A percentile compares a stretch with the other conserved stretches of the same genome.
Conservation (phyloP, 1,140 invertebrate genomes). For the Musca vetustissima region DNA sequence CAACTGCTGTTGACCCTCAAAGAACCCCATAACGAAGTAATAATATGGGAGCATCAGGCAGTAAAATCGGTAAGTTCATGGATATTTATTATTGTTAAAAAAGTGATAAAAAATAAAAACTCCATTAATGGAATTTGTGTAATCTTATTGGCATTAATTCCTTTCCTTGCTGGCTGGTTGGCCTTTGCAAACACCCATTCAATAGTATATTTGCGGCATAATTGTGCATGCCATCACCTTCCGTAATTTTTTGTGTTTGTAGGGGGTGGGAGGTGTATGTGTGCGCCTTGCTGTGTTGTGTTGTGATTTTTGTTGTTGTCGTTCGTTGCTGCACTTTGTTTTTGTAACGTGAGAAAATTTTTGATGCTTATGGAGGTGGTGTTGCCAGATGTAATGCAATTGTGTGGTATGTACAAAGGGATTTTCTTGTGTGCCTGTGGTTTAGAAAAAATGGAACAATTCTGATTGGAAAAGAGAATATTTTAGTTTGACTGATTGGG, state of each 20-base stretch:
- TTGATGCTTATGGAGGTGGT: not conserved
- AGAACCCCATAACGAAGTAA: not conserved
- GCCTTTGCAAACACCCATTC: not conserved
- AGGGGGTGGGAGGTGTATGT: not conserved
- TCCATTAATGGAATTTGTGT: too few species aligned
- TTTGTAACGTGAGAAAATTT: conserved; percentile 18
- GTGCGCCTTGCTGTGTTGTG: too few species aligned
- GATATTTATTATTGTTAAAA: too few species aligned
- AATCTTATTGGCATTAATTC: too few species aligned
- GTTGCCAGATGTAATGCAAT: not conserved
- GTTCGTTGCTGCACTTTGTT: conserved; percentile 42
- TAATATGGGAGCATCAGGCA: conserved; percentile 29
- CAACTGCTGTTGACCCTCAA: not conserved
- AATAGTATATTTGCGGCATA: conserved; percentile 11
- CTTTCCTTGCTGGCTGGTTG: too few species aligned
- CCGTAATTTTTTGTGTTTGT: not conserved
- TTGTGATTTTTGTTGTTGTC: conserved; percentile 39
- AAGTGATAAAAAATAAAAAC: too few species aligned
- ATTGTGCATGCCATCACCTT: conserved; percentile 14
- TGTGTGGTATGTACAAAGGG: not conserved
- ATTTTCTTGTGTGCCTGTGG: too few species aligned
- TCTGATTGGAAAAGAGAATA: too few species aligned
- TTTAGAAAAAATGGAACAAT: too few species aligned
- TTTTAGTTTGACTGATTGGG: too few species aligned
- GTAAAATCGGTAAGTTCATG: conserved; percentile 52